Evolutionary conservation across 1,140 invertebrate genomes (phyloP).

Genomic region (Nebria ingens): DNA sequence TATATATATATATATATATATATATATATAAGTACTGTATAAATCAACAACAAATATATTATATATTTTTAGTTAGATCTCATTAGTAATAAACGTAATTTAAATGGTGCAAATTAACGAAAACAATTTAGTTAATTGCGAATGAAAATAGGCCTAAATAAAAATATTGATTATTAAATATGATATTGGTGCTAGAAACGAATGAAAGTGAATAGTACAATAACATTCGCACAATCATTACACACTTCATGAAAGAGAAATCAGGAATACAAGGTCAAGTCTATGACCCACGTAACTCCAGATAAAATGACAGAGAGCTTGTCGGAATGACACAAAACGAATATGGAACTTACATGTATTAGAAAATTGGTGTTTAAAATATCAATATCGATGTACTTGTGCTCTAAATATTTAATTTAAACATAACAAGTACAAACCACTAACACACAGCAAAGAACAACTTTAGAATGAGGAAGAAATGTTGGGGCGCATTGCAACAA

Average conservation of each 20-base stretch:
- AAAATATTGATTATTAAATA: constrained; percentile 1
- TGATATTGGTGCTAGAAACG: neutral
- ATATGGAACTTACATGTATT: neutral
- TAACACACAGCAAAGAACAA: constrained; percentile 2
- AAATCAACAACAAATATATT: neutral
- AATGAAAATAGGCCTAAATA: neutral
- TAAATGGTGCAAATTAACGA: neutral
- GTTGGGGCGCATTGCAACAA: neutral
- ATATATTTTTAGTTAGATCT: neutral
- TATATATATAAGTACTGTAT: neutral
- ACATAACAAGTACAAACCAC: neutral
- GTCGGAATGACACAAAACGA: neutral
- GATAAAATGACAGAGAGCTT: neutral
- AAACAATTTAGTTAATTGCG: neutral
- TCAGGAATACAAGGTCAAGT: constrained; percentile 5
- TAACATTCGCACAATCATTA: neutral
- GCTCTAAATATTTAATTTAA: neutral
- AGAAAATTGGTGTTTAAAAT: neutral
- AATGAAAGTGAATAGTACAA: constrained; percentile 4
- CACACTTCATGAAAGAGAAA: constrained; percentile 3
- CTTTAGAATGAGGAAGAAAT: constrained; percentile 8
- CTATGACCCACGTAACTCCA: neutral
- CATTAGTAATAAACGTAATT: neutral
- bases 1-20: constrained; percentile 1
- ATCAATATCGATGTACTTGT: neutral